A percentile compares a stretch with the other conserved stretches of the same genome.
phyloP scores from a whole-genome alignment of 2,797 vertebrate genomes.

The Octomys mimax region DNA sequence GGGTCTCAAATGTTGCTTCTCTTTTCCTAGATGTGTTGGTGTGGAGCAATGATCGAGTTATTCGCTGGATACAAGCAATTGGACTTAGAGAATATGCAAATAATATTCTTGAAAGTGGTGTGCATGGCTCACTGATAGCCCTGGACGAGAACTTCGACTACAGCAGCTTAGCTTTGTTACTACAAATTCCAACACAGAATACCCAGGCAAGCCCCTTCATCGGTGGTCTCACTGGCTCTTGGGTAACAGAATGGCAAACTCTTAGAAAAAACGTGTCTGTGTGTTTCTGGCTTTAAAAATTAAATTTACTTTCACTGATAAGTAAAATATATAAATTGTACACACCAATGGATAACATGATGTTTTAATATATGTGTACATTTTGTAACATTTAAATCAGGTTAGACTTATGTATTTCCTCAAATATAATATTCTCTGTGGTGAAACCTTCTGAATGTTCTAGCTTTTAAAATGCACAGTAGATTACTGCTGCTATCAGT shows the following conservation, averaged over 20 bases:
- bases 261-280: background rate
- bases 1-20: conserved; percentile 30
- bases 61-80: conserved; percentile 99
- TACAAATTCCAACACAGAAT: conserved; percentile 99
- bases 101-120: conserved; percentile 97
- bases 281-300: background rate
- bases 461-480: background rate
- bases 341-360: background rate
- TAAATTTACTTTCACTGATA: background rate
- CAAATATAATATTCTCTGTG: background rate
- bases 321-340: background rate
- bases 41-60: conserved; percentile 98
- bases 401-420: background rate
- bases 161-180: conserved; percentile 97
- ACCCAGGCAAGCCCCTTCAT: conserved; percentile 93
- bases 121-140: conserved; percentile 97
- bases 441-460: background rate
- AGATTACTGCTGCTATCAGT: background rate
- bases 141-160: conserved; percentile 99
- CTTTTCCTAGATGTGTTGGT: conserved; percentile 94
- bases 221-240: conserved; percentile 30
- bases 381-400: background rate
- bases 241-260: background rate
- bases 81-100: conserved; percentile 98
- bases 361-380: background rate